A percentile compares a stretch with the other conserved stretches of the same genome.
Conservation (phyloP, 2,113 vertebrate genomes). For the Puntigrus tetrazona region DNA sequence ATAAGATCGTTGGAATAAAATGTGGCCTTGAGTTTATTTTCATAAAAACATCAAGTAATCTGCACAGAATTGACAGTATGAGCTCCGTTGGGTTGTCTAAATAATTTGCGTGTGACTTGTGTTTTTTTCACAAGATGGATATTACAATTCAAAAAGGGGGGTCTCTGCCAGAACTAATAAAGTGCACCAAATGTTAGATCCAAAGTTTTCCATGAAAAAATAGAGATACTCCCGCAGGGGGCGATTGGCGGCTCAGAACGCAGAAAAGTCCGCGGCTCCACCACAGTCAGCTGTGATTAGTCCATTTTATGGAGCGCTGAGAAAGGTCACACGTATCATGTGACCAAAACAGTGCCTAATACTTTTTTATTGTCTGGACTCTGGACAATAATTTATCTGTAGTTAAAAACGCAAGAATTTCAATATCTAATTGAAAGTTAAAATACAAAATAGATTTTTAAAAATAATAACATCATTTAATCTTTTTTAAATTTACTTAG, state of each 20-base stretch:
- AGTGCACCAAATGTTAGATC: background rate
- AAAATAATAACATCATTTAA: background rate
- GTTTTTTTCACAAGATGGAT: background rate
- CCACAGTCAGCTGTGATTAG: background rate
- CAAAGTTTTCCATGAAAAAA: too few species aligned
- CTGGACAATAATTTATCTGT: background rate
- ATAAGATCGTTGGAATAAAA: too few species aligned
- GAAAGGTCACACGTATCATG: background rate
- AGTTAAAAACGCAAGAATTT: background rate
- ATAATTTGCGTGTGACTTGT: background rate
- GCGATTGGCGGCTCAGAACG: background rate
- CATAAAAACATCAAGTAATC: too few species aligned
- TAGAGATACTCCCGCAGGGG: background rate
- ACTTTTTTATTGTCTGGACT: background rate
- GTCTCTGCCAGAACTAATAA: background rate
- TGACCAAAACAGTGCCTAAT: background rate
- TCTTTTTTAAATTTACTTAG: background rate
- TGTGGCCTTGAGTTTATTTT: too few species aligned
- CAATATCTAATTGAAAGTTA: background rate
- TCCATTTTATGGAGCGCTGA: background rate
- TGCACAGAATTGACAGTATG: too few species aligned
- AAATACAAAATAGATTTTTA: background rate
- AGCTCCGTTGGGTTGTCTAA: background rate
- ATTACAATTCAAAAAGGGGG: background rate
- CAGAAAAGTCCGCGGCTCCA: too few species aligned